phyloP scores from a whole-genome alignment of 2,797 vertebrate genomes.

The Ctenochaetus hawaiiensis region DNA sequence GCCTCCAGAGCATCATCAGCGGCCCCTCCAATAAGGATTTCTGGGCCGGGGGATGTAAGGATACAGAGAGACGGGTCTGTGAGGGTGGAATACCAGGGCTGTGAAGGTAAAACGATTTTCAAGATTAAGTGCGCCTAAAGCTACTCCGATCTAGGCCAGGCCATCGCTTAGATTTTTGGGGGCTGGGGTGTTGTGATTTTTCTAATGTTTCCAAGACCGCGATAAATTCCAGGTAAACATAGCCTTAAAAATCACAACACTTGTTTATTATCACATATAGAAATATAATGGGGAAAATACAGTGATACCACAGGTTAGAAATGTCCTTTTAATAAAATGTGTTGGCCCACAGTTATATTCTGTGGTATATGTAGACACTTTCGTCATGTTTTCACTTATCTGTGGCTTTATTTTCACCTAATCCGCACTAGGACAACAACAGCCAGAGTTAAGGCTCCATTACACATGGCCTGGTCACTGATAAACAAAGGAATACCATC shows the following conservation, averaged over 20 bases:
- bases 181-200: conserved; percentile 19
- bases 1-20: conserved; percentile 32
- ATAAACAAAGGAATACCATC: conserved; percentile 60
- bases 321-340: background rate
- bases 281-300: background rate
- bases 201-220: background rate
- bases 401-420: conserved; percentile 15
- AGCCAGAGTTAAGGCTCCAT: conserved; percentile 27
- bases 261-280: background rate
- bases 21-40: conserved; percentile 60
- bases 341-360: background rate
- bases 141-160: conserved; percentile 43
- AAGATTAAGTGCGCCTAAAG: background rate
- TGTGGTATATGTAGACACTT: conserved; percentile 4
- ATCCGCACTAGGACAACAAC: conserved; percentile 12
- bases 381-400: background rate
- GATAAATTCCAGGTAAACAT: background rate
- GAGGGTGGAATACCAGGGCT: conserved; percentile 66
- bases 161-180: conserved; percentile 17
- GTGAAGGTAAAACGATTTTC: conserved; percentile 76
- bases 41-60: conserved; percentile 84
- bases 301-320: background rate
- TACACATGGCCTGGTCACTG: conserved; percentile 36
- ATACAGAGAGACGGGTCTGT: conserved; percentile 90
- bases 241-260: background rate